phyloP scores from a whole-genome alignment of 2,888 invertebrate species.

The Lepas anatifera region DNA sequence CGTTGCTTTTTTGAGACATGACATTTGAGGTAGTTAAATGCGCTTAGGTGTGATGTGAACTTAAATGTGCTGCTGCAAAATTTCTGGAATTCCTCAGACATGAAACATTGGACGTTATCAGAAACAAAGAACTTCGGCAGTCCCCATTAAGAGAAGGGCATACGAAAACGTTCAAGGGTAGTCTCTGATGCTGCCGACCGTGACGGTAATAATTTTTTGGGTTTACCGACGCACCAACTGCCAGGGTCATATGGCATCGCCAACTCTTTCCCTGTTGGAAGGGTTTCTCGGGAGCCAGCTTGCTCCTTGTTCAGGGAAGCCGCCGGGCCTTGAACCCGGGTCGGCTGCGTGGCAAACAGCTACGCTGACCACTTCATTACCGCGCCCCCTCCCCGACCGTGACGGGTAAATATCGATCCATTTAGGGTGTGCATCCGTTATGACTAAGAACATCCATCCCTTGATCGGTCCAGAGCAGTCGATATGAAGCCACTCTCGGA shows the following conservation, averaged over 20 bases:
- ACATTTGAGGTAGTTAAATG: neutral
- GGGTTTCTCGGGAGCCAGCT: too few relatives aligned
- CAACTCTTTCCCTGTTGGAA: too few relatives aligned
- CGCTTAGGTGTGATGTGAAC: neutral
- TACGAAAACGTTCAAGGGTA: neutral
- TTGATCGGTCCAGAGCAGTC: neutral
- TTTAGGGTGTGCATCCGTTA: neutral
- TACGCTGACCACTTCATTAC: too few relatives aligned
- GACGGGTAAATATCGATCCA: neutral
- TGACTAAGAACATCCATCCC: neutral
- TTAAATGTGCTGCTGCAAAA: neutral
- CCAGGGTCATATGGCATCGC: too few relatives aligned
- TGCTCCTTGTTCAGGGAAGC: too few relatives aligned
- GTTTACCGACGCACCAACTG: too few relatives aligned
- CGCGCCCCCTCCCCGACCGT: too few relatives aligned
- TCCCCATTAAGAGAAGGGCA: neutral
- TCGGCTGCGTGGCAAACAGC: too few relatives aligned
- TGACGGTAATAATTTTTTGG: neutral
- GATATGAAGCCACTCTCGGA: neutral
- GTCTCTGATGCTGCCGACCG: neutral
- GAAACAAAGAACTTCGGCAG: neutral
- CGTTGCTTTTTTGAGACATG: neutral
- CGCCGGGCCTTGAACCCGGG: too few relatives aligned
- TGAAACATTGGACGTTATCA: neutral
- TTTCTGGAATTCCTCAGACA: neutral